A percentile compares a stretch with the other conserved stretches of the same genome.
These are phyloP conservation scores for Globicephala melas DNA, from an alignment of 2,113 vertebrate species.

Conservation along the genomic window DNA sequence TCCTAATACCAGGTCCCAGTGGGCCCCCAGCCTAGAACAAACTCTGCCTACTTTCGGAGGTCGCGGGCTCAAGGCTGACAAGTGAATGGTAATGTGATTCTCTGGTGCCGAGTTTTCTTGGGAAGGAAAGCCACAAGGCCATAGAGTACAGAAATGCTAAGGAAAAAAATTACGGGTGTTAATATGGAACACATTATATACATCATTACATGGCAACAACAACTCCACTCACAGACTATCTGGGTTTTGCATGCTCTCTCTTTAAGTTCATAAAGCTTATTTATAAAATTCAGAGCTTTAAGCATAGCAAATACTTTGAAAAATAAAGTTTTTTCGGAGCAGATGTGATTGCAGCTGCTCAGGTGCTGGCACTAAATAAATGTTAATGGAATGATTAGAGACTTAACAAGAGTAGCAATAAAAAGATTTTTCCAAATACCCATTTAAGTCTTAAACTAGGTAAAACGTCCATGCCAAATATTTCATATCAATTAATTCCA, in stretches of 20 bases:
- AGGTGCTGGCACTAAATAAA: not conserved
- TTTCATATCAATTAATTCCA: not conserved
- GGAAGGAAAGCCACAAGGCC: not conserved
- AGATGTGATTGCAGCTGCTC: constrained; percentile 43
- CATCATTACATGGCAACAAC: not conserved
- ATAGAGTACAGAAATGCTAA: not conserved
- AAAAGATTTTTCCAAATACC: constrained; percentile 22
- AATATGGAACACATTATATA: not conserved
- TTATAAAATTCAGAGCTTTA: constrained; percentile 41
- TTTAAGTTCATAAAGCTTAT: not conserved
- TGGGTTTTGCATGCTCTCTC: not conserved
- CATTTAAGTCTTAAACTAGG: not conserved
- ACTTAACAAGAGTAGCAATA: constrained; percentile 21
- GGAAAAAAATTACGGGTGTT: not conserved
- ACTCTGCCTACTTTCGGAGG: not conserved
- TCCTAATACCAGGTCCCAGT: not conserved
- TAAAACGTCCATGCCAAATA: constrained; percentile 26
- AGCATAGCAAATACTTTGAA: not conserved
- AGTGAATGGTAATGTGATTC: not conserved
- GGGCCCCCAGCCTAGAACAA: not conserved
- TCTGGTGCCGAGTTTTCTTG: not conserved
- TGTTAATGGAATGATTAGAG: constrained; percentile 53
- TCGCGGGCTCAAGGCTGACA: not conserved
- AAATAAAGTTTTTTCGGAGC: constrained; percentile 26
- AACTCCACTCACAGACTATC: not conserved